Evolutionary conservation across 2,797 vertebrate species (phyloP), one percentile per base, ranked within the genome.

Genomic region (Lithobates sylvaticus): DNA sequence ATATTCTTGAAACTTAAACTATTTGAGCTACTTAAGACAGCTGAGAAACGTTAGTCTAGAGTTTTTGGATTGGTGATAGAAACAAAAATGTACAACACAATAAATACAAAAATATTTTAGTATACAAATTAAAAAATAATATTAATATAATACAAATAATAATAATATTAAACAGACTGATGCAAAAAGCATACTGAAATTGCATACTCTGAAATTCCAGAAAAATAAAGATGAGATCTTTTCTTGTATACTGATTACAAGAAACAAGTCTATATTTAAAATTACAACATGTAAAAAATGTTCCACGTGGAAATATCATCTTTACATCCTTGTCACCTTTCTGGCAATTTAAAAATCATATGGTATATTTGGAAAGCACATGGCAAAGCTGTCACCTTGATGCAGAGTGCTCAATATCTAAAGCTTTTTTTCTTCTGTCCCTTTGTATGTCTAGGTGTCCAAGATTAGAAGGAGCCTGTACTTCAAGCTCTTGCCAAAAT

Each of bases 401-500:
- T 78, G 7, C 42, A 76, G 54, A 61, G 54, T 4, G 54, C 7
- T 32, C 39, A 76, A 72, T 16, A 67, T 47, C 39, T 74, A 58
- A 61, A 61, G 65, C 29, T 77, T 8, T 1, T 83, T 65, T 47
- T 44, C 39, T 78, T 73, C 54, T 61, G 16, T 73, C 8, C 73
- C 8, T 89, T 50, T 93, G 58, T 64, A 10, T 82, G 44, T 90
- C 85, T 88, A 99, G 98, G 88, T 99, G 98, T 87, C 97, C 98
- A 68, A 96, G 98, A 89, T 94, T 97, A 64, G 98, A 99, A 93
- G 97, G 96, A 0, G 96, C 96, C 58, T 99, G 98, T 90, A 90
- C 91, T 0, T 87, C 94, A 79, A 97, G 87, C 89, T 96, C 96
- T 84, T 99, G 98, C 91, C 96, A 98, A 83, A 96, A 99, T 0